These are phyloP conservation scores for Lottia scabra DNA, from an alignment of 2,888 invertebrate species.

Conservation along the genomic window DNA sequence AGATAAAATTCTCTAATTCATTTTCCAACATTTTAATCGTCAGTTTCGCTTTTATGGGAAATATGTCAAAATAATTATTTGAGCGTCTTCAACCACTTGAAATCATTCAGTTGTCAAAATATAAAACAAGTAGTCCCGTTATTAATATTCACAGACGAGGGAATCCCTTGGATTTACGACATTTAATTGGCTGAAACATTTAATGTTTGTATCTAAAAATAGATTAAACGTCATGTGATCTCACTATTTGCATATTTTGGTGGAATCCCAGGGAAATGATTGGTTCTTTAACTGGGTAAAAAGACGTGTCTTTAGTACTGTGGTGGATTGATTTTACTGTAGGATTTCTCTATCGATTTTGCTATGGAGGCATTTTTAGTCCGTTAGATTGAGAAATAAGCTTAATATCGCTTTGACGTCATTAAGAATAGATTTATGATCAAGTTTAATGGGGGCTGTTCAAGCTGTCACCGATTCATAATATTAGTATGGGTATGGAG, in stretches of 20 bases:
- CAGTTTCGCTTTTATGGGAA: too few relatives aligned
- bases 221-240: not conserved
- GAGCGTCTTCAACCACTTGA: too few relatives aligned
- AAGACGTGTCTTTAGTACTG: conserved; percentile 42
- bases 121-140: not conserved
- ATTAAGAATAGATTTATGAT: not conserved
- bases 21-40: too few relatives aligned
- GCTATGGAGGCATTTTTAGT: too few relatives aligned
- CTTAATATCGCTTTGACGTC: not conserved
- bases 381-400: too few relatives aligned
- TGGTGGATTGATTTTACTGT: conserved; percentile 25
- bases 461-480: not conserved
- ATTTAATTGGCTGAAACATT: not conserved
- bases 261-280: conserved; percentile 22
- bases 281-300: conserved; percentile 29
- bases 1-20: too few relatives aligned
- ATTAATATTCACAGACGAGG: not conserved
- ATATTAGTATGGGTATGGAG: not conserved
- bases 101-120: not conserved
- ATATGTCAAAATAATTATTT: too few relatives aligned
- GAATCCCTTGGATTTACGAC: not conserved
- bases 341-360: too few relatives aligned
- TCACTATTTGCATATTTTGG: conserved; percentile 9
- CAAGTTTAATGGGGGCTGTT: not conserved
- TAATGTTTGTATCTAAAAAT: not conserved